Evolutionary conservation across 2,797 vertebrate species (phyloP), one percentile per base, ranked within the genome.

Genomic region (Sebastes iracundus): DNA sequence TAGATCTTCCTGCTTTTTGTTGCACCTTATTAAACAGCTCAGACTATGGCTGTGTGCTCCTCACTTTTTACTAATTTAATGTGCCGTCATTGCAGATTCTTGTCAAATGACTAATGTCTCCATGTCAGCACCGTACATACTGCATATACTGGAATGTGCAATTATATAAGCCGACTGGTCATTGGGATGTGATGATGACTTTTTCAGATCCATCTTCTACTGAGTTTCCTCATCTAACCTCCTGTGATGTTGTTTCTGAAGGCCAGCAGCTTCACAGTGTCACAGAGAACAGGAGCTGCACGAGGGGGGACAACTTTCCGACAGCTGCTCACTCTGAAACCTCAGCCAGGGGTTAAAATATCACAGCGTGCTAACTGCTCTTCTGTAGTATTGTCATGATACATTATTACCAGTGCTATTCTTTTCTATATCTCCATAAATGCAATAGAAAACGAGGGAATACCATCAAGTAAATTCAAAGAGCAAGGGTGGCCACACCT

Each of bases 331-430:
- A 33, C 9, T 28, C 49, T 68, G 52, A 81, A 81, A 71, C 56
- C 55, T 79, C 30, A 30, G 59, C 74, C 74, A 35, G 53, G 35
- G 65, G 75, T 82, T 67, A 63, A 79, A 80, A 79, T 66, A 80
- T 66, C 61, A 27, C 63, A 11, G 20, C 12, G 58, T 59, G 67
- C 20, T 4, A 73, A 62, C 8, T 63, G 22, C 18, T 75, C 66
- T 58, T 78, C 32, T 56, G 49, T 25, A 60, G 61, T 30, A 20
- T 2, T 56, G 30, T 56, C 42, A 5, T 12, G 14, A 32, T 49
- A 23, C 4, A 9, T 30, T 70, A 14, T 5, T 4, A 20, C 8
- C 4, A 3, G 23, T 7, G 14, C 1, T n/a, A 18, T 49, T 62
- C 16, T 32, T 66, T 28, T 20, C 16, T 5, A 33, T 10, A n/a